A percentile compares a stretch with the other conserved stretches of the same genome.
These are phyloP conservation scores for Oryzias dopingdopingensis DNA, from an alignment of 2,797 vertebrate genomes.

Conservation along the genomic window DNA sequence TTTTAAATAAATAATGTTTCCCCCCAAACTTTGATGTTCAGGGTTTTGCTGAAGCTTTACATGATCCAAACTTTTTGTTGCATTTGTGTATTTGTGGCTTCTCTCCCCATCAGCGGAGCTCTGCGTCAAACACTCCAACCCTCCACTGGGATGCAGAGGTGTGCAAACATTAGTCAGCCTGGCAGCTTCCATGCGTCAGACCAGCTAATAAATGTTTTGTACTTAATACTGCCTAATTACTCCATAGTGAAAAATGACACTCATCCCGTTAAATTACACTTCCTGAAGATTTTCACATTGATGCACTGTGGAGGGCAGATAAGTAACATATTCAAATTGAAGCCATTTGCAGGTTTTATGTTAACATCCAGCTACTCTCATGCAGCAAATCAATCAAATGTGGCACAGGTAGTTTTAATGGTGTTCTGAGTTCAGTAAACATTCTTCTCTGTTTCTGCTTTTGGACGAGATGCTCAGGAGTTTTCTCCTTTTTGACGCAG, in stretches of 20 bases:
- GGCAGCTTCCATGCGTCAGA: conserved; percentile 52
- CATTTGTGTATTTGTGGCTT: neutral
- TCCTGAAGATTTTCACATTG: conserved; percentile 49
- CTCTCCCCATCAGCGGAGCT: conserved; percentile 1
- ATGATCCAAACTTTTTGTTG: conserved; percentile 7
- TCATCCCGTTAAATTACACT: conserved; percentile 60
- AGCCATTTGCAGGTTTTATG: conserved; percentile 72
- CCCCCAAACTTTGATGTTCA: no score
- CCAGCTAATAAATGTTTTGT: conserved; percentile 62
- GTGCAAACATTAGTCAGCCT: conserved; percentile 47
- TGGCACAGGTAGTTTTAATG: conserved; percentile 62
- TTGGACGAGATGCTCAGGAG: no score
- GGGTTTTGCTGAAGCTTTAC: neutral
- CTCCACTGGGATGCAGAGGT: conserved; percentile 5
- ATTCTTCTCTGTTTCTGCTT: conserved; percentile 55
- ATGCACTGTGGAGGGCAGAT: conserved; percentile 73
- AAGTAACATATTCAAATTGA: conserved; percentile 73
- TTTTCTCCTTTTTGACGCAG: no score
- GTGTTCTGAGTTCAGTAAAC: conserved; percentile 58
- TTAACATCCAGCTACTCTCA: conserved; percentile 64
- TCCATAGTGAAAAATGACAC: conserved; percentile 69
- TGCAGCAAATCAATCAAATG: conserved; percentile 70
- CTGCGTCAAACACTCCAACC: conserved; percentile 9
- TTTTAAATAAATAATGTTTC: no score
- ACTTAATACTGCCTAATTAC: conserved; percentile 76